Conservation (phyloP, 1,140 invertebrate species). For the Caerostris darwini region DNA sequence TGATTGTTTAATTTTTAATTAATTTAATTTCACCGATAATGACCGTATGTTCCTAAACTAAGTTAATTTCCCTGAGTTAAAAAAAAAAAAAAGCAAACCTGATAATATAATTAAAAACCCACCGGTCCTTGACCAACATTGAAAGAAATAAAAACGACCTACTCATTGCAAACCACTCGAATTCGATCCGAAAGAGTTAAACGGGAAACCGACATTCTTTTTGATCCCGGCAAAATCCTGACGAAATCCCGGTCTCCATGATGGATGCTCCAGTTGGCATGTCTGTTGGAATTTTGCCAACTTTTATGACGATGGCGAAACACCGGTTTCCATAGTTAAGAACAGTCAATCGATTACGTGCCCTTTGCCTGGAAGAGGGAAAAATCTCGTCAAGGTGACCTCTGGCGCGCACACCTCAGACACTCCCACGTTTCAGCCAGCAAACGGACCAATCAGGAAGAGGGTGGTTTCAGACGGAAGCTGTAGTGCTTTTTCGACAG, state of each 20-base stretch:
- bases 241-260: neutral
- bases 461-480: conserved; percentile 32
- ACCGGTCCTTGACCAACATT: neutral
- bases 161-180: neutral
- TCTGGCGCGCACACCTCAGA: conserved; percentile 53
- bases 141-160: too few species aligned
- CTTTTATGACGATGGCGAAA: conserved; percentile 8
- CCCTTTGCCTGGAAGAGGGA: conserved; percentile 31
- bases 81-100: too few species aligned
- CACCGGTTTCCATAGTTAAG: conserved; percentile 46
- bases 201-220: neutral
- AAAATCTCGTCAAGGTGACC: conserved; percentile 66
- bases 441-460: conserved; percentile 67
- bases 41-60: too few species aligned
- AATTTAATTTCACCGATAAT: too few species aligned
- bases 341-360: conserved; percentile 68
- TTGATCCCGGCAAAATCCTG: neutral
- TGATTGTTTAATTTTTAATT: too few species aligned
- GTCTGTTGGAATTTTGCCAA: conserved; percentile 25
- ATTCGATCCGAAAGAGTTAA: neutral
- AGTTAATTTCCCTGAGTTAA: too few species aligned
- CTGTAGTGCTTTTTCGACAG: neutral
- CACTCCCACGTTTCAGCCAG: conserved; percentile 59
- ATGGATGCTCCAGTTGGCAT: conserved; percentile 14
- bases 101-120: neutral